phyloP scores from a whole-genome alignment of 2,888 invertebrate genomes.

The Salticus scenicus region DNA sequence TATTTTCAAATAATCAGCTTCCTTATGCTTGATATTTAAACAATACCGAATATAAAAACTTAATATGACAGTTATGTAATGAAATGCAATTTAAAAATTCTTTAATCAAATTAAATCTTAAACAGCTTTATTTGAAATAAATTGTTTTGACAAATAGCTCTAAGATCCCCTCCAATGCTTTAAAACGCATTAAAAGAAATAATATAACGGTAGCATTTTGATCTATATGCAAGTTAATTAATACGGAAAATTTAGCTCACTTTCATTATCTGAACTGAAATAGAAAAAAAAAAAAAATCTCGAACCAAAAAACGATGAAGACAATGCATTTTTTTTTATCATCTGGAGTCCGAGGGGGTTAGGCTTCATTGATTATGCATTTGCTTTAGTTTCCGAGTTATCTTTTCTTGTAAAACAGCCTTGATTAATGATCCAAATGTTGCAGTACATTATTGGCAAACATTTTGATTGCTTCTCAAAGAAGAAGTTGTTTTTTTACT shows the following conservation, averaged over 20 bases:
- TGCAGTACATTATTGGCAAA: constrained; percentile 70
- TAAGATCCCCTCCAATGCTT: constrained; percentile 38
- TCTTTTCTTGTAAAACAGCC: constrained; percentile 68
- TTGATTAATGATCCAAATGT: constrained; percentile 69
- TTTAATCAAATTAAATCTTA: constrained; percentile 25
- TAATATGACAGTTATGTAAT: too few species aligned
- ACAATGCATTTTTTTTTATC: constrained; percentile 53
- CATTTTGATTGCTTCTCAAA: constrained; percentile 69
- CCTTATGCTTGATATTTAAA: too few species aligned
- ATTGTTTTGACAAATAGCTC: constrained; percentile 52
- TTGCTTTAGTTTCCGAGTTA: constrained; percentile 66
- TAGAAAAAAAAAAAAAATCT: constrained; percentile 41
- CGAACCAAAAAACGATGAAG: constrained; percentile 32
- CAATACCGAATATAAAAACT: too few species aligned
- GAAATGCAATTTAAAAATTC: too few species aligned
- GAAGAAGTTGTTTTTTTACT: constrained; percentile 58
- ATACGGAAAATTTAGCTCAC: constrained; percentile 65
- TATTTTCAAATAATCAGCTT: too few species aligned
- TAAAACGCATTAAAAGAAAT: constrained; percentile 59
- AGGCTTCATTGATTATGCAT: constrained; percentile 70
- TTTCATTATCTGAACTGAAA: constrained; percentile 62
- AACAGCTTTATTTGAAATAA: constrained; percentile 60
- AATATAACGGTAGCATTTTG: constrained; percentile 64
- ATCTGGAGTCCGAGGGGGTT: constrained; percentile 33
- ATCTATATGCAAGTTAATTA: constrained; percentile 61